Evolutionary conservation across 2,113 vertebrate genomes (phyloP).

Genomic region (Sturnira hondurensis): DNA sequence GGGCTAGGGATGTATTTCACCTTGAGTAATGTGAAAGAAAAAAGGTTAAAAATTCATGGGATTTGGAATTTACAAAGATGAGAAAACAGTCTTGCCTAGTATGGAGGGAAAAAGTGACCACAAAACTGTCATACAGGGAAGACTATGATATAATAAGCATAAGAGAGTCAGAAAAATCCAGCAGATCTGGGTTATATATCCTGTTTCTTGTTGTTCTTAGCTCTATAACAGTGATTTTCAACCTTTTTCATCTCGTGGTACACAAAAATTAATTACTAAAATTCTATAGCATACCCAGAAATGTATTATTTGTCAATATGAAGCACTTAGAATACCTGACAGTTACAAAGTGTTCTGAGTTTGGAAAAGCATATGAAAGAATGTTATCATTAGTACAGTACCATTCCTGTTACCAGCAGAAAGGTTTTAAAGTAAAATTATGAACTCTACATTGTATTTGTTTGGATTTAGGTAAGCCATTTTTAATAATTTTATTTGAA

Average conservation of each 20-base stretch:
- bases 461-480: background rate
- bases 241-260: background rate
- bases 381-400: background rate
- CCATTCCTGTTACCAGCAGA: background rate
- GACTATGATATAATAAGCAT: background rate
- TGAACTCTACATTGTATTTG: background rate
- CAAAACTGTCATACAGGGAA: background rate
- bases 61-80: background rate
- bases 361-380: conserved; percentile 6
- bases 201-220: background rate
- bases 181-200: background rate
- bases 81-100: background rate
- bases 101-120: background rate
- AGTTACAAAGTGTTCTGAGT: background rate
- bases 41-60: background rate
- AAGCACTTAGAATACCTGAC: background rate
- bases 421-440: background rate
- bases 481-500: conserved; percentile 13
- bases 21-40: background rate
- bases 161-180: background rate
- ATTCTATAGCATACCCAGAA: background rate
- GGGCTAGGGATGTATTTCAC: background rate
- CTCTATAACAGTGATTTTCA: background rate
- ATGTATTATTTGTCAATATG: background rate
- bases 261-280: background rate